Conservation (phyloP, 2,797 vertebrate genomes). For the Ptychadena robeensis region DNA sequence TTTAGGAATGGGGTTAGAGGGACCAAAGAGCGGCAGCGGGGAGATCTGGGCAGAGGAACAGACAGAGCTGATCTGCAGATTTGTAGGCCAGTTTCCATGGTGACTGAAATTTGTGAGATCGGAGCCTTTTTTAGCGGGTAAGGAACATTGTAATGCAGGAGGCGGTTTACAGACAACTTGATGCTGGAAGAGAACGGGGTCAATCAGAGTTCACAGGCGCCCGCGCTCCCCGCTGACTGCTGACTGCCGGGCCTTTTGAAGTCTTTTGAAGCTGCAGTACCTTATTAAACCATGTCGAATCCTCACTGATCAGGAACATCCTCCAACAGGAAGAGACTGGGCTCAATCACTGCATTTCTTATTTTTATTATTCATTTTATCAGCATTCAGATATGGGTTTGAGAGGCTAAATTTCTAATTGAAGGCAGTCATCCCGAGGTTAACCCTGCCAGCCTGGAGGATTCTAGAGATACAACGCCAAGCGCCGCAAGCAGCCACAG, state of each 20-base stretch:
- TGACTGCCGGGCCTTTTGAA: constrained; percentile 48
- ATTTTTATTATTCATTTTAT: constrained; percentile 28
- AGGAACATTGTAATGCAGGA: constrained; percentile 43
- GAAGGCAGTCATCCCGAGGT: constrained; percentile 1
- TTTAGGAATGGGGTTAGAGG: not conserved
- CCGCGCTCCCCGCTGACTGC: constrained; percentile 42
- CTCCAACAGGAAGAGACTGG: constrained; percentile 2
- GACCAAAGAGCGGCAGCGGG: not conserved
- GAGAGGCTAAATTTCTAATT: constrained; percentile 40
- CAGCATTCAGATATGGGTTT: not conserved
- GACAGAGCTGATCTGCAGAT: constrained; percentile 7
- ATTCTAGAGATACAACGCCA: not conserved
- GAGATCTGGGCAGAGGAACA: not conserved
- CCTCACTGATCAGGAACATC: constrained; percentile 50
- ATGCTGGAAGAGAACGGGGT: constrained; percentile 44
- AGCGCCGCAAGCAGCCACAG: not conserved
- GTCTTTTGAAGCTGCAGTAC: constrained; percentile 50
- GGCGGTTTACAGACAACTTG: constrained; percentile 6
- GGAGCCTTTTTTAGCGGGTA: constrained; percentile 13
- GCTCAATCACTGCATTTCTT: constrained; percentile 37
- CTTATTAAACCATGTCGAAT: constrained; percentile 54
- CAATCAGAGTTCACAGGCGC: constrained; percentile 48
- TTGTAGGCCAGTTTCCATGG: constrained; percentile 35
- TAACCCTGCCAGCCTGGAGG: not conserved
- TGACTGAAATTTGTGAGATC: constrained; percentile 15